These are phyloP conservation scores for Plemyria rubiginata DNA, from an alignment of 2,888 invertebrate genomes.

Conservation along the genomic window DNA sequence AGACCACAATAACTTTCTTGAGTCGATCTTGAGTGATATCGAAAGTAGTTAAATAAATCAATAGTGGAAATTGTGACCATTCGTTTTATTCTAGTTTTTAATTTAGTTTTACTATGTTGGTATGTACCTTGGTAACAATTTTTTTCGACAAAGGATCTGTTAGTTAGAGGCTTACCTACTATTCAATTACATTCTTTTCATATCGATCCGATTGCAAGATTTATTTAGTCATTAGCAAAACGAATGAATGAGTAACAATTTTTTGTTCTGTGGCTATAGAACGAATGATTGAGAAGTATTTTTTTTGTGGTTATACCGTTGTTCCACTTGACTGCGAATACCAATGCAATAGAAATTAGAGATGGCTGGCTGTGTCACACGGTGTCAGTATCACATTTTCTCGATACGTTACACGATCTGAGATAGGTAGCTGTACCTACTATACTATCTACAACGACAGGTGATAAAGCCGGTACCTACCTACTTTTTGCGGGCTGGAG, in stretches of 20 bases:
- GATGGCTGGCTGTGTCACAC: constrained; percentile 29
- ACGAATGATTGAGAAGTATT: constrained; percentile 6
- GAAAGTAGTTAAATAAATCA: neutral
- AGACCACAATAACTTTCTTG: constrained; percentile 38
- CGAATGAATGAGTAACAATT: neutral
- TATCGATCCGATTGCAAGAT: too few species aligned
- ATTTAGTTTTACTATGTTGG: too few species aligned
- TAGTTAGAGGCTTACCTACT: too few species aligned
- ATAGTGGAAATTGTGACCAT: neutral
- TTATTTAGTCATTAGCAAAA: too few species aligned
- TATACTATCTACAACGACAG: constrained; percentile 28
- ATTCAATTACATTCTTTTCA: too few species aligned
- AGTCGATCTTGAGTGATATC: constrained; percentile 2
- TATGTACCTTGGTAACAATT: too few species aligned
- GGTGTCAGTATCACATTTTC: constrained; percentile 36
- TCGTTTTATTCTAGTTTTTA: too few species aligned
- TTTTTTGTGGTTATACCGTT: neutral
- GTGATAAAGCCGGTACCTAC: constrained; percentile 57
- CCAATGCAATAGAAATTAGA: constrained; percentile 26
- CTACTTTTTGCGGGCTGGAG: constrained; percentile 66
- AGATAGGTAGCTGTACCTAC: constrained; percentile 12
- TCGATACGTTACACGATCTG: constrained; percentile 30
- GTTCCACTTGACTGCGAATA: constrained; percentile 20
- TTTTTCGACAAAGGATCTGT: too few species aligned
- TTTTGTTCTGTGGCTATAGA: too few species aligned